These are phyloP conservation scores for Caenorhabditis macrosperma DNA, from an alignment of 2,888 invertebrate genomes.

Conservation along the genomic window DNA sequence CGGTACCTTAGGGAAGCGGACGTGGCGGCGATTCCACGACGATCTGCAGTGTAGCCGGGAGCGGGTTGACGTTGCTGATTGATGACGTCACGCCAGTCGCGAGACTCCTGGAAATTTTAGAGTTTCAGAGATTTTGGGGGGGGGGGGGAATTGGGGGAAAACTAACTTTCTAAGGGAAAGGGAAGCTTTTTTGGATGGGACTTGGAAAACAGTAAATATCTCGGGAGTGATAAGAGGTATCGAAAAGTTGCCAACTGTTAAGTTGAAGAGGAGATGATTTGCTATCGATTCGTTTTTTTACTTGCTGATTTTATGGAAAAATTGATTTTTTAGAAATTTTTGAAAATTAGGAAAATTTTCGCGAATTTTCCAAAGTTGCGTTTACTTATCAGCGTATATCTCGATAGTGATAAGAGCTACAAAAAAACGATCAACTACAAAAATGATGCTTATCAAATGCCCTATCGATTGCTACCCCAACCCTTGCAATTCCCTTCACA, in stretches of 20 bases:
- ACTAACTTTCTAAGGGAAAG: no score
- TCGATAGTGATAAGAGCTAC: neutral
- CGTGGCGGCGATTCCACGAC: conserved; percentile 46
- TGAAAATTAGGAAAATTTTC: no score
- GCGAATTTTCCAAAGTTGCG: no score
- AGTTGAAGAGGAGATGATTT: no score
- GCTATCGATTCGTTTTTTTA: no score
- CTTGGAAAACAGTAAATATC: neutral
- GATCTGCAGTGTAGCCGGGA: conserved; percentile 59
- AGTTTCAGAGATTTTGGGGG: neutral
- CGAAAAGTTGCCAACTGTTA: no score
- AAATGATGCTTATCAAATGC: no score
- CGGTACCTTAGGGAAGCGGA: conserved; percentile 34
- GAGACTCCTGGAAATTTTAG: conserved; percentile 55
- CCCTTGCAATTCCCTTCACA: no score
- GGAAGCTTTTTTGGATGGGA: neutral
- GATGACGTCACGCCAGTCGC: conserved; percentile 70
- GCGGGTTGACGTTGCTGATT: conserved; percentile 69
- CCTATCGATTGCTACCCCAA: no score
- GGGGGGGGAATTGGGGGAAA: neutral
- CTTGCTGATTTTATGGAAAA: no score
- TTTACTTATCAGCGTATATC: no score
- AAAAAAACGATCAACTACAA: neutral
- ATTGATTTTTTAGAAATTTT: no score
- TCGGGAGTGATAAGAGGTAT: neutral